Evolutionary conservation across 2,797 vertebrate species (phyloP).

Genomic region (Spinus olivaceus): DNA sequence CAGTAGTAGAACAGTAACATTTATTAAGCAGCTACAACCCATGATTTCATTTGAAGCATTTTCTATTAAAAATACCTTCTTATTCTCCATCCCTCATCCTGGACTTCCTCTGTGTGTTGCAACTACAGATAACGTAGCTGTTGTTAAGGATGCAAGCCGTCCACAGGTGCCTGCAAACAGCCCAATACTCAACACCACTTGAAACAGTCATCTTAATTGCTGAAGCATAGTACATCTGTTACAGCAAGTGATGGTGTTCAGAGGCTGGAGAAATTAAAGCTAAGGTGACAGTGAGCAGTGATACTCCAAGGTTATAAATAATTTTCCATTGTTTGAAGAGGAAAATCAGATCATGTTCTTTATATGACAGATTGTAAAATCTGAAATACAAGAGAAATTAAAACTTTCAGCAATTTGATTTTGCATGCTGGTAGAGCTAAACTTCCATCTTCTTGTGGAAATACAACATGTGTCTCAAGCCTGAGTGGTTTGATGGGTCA

Average conservation of each 20-base stretch:
- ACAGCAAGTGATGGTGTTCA: neutral
- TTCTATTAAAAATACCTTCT: neutral
- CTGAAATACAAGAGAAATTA: neutral
- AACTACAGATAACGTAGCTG: neutral
- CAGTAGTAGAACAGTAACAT: neutral
- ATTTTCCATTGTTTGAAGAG: neutral
- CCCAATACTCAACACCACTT: neutral
- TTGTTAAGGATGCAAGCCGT: neutral
- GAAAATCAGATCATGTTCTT: neutral
- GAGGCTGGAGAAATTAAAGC: neutral
- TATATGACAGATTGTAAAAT: neutral
- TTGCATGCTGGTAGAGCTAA: neutral
- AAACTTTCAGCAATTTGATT: neutral
- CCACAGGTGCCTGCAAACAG: fast-evolving
- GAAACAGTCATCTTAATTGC: neutral
- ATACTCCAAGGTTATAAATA: neutral
- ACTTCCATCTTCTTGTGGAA: neutral
- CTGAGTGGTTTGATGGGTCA: neutral
- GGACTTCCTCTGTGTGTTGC: neutral
- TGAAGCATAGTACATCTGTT: neutral
- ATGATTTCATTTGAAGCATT: neutral
- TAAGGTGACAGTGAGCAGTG: neutral
- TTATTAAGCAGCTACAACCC: neutral
- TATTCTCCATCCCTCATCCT: neutral
- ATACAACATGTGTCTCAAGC: neutral